phyloP scores from a whole-genome alignment of 2,797 vertebrate species.

The Lepus oiostolus region DNA sequence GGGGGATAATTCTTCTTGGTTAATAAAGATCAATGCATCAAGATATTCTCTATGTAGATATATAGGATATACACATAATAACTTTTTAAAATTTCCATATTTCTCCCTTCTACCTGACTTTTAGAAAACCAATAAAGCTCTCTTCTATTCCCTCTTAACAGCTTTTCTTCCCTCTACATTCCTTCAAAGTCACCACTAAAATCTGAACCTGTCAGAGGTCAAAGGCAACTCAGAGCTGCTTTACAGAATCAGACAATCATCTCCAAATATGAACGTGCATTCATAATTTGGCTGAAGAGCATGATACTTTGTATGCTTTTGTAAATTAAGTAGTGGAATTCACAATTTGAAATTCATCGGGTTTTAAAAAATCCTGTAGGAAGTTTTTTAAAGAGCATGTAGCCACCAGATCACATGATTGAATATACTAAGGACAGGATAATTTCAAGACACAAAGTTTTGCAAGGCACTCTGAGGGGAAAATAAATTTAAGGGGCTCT shows the following conservation, averaged over 20 bases:
- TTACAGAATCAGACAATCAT: not conserved
- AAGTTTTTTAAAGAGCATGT: not conserved
- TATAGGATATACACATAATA: not conserved
- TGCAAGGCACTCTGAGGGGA: not conserved
- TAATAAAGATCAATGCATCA: slow-evolving; percentile 15
- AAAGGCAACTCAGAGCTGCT: not conserved
- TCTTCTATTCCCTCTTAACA: not conserved
- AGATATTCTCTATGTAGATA: not conserved
- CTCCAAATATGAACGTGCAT: not conserved
- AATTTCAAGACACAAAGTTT: slow-evolving; percentile 32
- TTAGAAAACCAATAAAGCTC: not conserved
- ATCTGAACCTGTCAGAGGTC: not conserved
- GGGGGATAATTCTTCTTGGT: not conserved
- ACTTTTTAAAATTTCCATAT: not conserved
- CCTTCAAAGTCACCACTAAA: rapidly evolving
- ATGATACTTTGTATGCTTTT: not conserved
- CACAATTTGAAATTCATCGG: not conserved
- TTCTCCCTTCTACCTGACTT: not conserved
- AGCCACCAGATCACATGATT: not conserved
- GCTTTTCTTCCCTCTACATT: not conserved
- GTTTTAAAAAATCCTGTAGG: not conserved
- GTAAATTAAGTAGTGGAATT: not conserved
- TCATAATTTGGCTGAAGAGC: slow-evolving; percentile 21
- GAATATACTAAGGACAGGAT: not conserved
- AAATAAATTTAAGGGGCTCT: slow-evolving; percentile 33